Base-by-base conservation (phyloP, 2,888 invertebrate genomes). In the Amphipyra berbera region DNA sequence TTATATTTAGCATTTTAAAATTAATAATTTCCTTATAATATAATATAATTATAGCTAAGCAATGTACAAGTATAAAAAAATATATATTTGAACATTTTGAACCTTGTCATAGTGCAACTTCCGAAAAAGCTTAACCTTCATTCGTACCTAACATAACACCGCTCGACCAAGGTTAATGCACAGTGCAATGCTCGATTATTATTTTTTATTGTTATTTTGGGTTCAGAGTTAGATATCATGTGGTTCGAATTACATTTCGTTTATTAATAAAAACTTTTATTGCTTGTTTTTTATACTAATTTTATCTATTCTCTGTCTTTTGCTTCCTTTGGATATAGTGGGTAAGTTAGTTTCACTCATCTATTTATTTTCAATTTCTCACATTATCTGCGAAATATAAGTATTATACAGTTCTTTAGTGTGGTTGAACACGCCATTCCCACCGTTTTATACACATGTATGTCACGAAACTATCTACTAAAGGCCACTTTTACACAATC, bases 281-380 rank as follows among this genome's bases (percentile, higher is more conserved):
- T 10, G 46, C 56, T 49, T 60, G 30, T 45, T 35, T 8, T 68
- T 47, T 10, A 40, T 49, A 70, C 47, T 72, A 75, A 72, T 68
- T 55, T 56, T 40, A 42, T 47, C 9, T 47, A 40, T 76, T 66
- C 55, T 66, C 61, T 64, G 75, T 66, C 54, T 60, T 61, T 61
- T 60, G 72, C 72, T 60, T 60, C 46, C 70, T 72, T 70, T 35
- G 76, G 76, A 73, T 53, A 58, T 76, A 76, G 73, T 75, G 57
- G 76, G 76, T 73, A 71, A 76, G 76, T 72, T 73, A 64, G 64
- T 59, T 56, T 57, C 37, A 55, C 46, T 69, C 50, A 57, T 50
- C 21, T 41, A 15, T 33, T 55, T 30, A 45, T 64, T 65, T 41
- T 55, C 7, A 9, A 40, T 57, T 44, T 14, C 38, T 37, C 37